Conservation (phyloP, 2,797 vertebrate species). For the Anisognathus igniventris region DNA sequence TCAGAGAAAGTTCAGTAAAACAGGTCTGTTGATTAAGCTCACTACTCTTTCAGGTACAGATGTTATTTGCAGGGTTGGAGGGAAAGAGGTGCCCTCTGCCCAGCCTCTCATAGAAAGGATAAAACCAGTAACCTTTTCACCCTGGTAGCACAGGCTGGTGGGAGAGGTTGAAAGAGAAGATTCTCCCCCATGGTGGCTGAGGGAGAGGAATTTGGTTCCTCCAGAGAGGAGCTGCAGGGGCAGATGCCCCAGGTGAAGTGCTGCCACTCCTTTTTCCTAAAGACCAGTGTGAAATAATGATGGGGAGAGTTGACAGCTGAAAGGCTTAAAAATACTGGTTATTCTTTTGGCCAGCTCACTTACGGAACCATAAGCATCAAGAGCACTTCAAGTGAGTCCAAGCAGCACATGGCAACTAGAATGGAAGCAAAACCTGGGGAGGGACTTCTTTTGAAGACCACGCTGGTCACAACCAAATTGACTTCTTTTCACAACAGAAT, state of each 20-base stretch:
- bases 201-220: background rate
- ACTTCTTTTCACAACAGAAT: background rate
- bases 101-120: background rate
- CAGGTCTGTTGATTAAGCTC: background rate
- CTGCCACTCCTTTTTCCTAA: background rate
- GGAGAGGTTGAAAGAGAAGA: background rate
- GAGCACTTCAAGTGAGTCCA: background rate
- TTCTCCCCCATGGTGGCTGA: too few relatives aligned
- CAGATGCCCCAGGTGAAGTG: background rate
- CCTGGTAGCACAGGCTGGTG: background rate
- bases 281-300: background rate
- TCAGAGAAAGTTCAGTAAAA: background rate
- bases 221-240: background rate
- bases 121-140: background rate
- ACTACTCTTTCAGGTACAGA: background rate
- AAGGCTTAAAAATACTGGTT: background rate
- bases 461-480: accelerated
- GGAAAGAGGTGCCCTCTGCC: background rate
- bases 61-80: background rate
- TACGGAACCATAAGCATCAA: background rate
- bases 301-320: background rate
- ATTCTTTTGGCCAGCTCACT: background rate
- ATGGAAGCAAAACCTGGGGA: background rate
- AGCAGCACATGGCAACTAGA: background rate
- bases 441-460: background rate